phyloP scores from a whole-genome alignment of 2,888 invertebrate genomes.

The Melanostoma scalare region DNA sequence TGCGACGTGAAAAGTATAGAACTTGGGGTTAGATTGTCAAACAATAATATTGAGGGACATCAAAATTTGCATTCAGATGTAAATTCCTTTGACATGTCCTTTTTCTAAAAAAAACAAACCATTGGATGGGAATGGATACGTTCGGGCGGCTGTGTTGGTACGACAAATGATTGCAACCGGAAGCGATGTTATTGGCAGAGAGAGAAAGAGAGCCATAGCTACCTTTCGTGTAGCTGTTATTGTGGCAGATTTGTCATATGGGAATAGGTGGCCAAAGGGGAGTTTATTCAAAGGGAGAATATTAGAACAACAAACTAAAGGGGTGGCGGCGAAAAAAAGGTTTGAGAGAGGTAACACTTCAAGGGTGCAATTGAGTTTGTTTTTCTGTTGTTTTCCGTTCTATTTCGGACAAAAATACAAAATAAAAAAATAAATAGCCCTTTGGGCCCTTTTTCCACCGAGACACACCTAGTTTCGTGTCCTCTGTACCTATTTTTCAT shows the following conservation, averaged over 20 bases:
- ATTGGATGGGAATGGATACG: constrained; percentile 3
- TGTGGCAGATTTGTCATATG: constrained; percentile 33
- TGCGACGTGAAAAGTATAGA: constrained; percentile 19
- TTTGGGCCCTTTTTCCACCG: constrained; percentile 55
- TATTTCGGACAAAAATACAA: constrained; percentile 16
- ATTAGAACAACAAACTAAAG: constrained; percentile 42
- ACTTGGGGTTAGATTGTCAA: constrained; percentile 11
- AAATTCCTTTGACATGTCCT: constrained; percentile 33
- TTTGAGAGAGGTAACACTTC: constrained; percentile 31
- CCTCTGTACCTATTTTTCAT: constrained; percentile 37
- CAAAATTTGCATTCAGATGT: constrained; percentile 57
- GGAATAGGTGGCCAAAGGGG: background rate
- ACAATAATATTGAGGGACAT: constrained; percentile 29
- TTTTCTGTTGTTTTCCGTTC: constrained; percentile 55
- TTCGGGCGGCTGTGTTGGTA: background rate
- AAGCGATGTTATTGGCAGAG: constrained; percentile 69
- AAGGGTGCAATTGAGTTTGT: constrained; percentile 70
- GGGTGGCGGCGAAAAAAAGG: constrained; percentile 3
- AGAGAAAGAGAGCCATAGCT: constrained; percentile 44
- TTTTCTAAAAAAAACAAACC: background rate
- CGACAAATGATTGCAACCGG: constrained; percentile 61
- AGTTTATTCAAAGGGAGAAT: constrained; percentile 36
- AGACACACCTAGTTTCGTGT: constrained; percentile 66
- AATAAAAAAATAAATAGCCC: constrained; percentile 29
- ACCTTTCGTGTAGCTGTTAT: constrained; percentile 59